Conservation (phyloP, 2,888 invertebrate species). For the Petrolisthes manimaculis region DNA sequence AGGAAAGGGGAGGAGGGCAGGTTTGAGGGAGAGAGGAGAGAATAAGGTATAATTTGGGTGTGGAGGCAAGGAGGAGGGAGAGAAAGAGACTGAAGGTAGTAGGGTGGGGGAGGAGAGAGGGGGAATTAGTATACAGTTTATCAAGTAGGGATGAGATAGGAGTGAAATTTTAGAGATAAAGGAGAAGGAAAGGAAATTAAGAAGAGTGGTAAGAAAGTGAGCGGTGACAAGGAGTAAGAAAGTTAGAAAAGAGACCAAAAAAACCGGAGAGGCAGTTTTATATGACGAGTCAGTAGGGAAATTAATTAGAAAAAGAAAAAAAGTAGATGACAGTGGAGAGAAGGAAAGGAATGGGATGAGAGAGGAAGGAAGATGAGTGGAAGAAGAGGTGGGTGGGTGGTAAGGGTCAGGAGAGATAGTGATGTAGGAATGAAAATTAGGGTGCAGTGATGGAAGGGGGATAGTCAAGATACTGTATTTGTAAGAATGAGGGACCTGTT, state of each 20-base stretch:
- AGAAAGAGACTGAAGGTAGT: background rate
- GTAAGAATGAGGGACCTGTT: background rate
- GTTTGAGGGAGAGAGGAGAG: background rate
- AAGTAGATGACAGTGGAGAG: background rate
- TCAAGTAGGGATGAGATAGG: background rate
- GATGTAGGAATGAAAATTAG: background rate
- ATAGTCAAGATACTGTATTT: background rate
- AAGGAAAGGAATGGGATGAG: background rate
- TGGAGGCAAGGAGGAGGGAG: background rate
- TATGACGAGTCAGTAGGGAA: background rate
- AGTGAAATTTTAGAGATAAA: background rate
- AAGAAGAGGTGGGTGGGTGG: background rate
- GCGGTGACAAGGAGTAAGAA: background rate
- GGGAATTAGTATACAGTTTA: background rate
- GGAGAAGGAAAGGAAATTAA: background rate
- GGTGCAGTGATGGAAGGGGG: background rate
- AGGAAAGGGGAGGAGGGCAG: background rate
- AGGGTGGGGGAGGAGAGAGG: background rate
- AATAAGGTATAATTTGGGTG: background rate
- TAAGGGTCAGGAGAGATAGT: conserved; percentile 12
- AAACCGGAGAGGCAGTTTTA: background rate
- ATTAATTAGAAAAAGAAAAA: background rate
- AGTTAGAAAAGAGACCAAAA: background rate
- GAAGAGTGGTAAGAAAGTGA: background rate
- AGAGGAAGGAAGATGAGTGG: background rate